Base-by-base conservation (phyloP, 2,797 vertebrate species). In the Phataginus tricuspis region DNA sequence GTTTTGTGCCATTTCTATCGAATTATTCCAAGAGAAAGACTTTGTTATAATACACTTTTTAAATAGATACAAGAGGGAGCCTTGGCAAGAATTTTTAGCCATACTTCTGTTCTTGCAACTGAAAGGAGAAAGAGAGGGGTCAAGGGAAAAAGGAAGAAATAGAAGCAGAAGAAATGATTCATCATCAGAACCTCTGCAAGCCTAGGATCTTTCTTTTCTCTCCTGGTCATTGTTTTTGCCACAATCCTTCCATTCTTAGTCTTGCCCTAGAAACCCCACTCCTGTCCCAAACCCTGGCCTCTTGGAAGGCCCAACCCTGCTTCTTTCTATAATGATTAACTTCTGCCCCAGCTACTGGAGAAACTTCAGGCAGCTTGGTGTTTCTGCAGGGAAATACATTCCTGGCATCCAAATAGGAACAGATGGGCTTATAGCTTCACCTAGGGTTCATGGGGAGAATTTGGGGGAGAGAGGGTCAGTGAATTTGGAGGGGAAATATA, bases 1-100 rank as follows among this genome's bases (percentile, higher is more conserved):
- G 5, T 57, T 79, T 91, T 64, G 75, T 79, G 37, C 86, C 31
- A 42, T 77, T 84, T 91, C 34, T 80, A 69, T 80, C 34, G 7
- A 80, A 53, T 72, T 82, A 82, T 80, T 90, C 55, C 25, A 63
- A 85, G 78, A 80, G 79, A 69, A 95, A 49, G n/a, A 42, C 63
- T 75, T 64, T 84, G 55, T 31, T 92, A 27, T 66, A 86, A 31
- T 27, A 21, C 16, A 63, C 49, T 90, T 71, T 80, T 57, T 16
- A 57, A 49, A 45, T 68, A 88, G 78, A 74, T 57, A 18, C 23
- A 51, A 55, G 69, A 71, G 59, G 66, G 66, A 86, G 59, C 18
- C 61, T 87, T 86, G 64, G 55, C 19, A 84, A 82, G 90, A 82
- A 64, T 55, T 37, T 86, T 34, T 79, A 45, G 51, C 39, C 39